phyloP scores from a whole-genome alignment of 2,113 vertebrate species.

The Acinonyx jubatus region DNA sequence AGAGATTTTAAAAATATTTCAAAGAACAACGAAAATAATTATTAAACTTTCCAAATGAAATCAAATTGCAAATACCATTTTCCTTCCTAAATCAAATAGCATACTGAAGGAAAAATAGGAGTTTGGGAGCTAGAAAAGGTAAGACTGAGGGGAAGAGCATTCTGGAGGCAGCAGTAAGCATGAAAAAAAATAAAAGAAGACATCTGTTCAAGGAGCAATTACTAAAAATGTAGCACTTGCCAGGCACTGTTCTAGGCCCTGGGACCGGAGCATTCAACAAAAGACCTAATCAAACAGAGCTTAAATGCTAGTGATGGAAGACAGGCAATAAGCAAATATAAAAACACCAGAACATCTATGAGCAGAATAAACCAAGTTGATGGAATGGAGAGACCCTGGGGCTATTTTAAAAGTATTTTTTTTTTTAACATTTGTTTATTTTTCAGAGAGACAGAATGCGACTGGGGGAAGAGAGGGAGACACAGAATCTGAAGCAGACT shows the following conservation, averaged over 20 bases:
- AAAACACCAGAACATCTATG: not conserved
- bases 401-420: not conserved
- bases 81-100: not conserved
- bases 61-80: not conserved
- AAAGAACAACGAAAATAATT: slow-evolving; percentile 31
- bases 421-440: no score
- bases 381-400: not conserved
- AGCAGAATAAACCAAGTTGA: not conserved
- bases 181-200: not conserved
- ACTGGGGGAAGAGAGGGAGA: no score
- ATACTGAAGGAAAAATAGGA: not conserved
- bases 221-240: not conserved
- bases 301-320: not conserved
- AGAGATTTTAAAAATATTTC: slow-evolving; percentile 27
- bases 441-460: no score
- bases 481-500: no score
- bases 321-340: not conserved
- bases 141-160: not conserved
- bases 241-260: not conserved
- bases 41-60: not conserved
- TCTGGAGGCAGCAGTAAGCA: not conserved
- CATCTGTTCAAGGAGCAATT: not conserved
- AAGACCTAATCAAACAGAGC: not conserved
- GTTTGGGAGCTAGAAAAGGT: not conserved
- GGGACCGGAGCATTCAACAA: not conserved